Conservation (phyloP, 2,797 vertebrate genomes). For the Cossypha dichroa region DNA sequence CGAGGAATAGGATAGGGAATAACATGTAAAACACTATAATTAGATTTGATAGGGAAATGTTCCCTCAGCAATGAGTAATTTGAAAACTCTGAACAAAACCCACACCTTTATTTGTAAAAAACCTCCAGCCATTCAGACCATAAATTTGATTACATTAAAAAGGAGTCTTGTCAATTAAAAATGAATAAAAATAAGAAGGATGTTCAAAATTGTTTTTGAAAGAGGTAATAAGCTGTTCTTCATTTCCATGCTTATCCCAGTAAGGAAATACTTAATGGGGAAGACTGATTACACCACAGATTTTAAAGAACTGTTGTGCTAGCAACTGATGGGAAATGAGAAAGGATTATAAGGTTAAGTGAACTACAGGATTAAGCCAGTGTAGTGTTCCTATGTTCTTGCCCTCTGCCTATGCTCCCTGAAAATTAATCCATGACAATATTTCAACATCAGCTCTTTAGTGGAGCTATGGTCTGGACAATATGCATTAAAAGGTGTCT, state of each 20-base stretch:
- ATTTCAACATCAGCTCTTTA: background rate
- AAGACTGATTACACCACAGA: background rate
- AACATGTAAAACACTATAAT: background rate
- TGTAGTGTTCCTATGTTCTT: background rate
- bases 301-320: background rate
- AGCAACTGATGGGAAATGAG: background rate
- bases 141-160: background rate
- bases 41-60: background rate
- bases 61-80: background rate
- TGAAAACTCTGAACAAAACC: background rate
- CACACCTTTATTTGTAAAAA: background rate
- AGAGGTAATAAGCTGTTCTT: background rate
- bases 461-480: background rate
- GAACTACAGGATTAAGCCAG: background rate
- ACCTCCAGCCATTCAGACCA: fast-evolving
- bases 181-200: background rate
- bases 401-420: background rate
- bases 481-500: background rate
- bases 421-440: background rate
- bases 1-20: background rate
- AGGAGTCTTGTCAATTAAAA: background rate
- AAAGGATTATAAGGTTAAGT: background rate
- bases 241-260: background rate
- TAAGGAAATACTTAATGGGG: background rate
- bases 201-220: background rate